phyloP scores from a whole-genome alignment of 2,113 vertebrate species.

The Varanus komodoensis region DNA sequence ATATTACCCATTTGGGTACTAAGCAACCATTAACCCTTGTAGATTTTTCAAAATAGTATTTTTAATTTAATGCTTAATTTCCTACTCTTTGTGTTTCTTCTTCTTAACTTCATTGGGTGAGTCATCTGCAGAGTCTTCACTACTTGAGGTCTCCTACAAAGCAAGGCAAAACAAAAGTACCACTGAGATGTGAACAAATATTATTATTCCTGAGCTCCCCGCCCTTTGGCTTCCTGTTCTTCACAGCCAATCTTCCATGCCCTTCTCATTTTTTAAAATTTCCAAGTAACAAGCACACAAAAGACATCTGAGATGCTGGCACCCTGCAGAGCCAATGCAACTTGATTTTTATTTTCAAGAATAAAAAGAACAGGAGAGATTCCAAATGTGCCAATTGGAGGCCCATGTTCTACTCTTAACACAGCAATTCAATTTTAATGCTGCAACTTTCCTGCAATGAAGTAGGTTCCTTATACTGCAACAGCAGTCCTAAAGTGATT shows the following conservation, averaged over 20 bases:
- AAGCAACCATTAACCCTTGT: neutral
- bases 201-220: no score
- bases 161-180: slow-evolving; percentile 16
- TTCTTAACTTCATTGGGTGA: slow-evolving; percentile 82
- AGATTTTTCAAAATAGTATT: neutral
- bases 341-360: no score
- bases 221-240: no score
- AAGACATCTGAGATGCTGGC: no score
- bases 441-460: neutral
- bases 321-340: no score
- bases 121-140: slow-evolving; percentile 89
- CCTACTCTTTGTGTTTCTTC: slow-evolving; percentile 91
- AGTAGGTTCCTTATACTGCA: neutral
- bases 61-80: slow-evolving; percentile 13
- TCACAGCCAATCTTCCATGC: no score
- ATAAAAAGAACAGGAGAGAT: no score
- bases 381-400: no score
- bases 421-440: neutral
- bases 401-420: neutral
- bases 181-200: neutral
- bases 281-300: no score
- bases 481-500: neutral
- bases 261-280: no score
- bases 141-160: slow-evolving; percentile 90
- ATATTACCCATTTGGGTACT: neutral